Percentiles rank a stretch among this genome's conserved stretches.
Evolutionary conservation across 1,140 invertebrate species (phyloP).

Genomic region (Xylocopa sonorina): DNA sequence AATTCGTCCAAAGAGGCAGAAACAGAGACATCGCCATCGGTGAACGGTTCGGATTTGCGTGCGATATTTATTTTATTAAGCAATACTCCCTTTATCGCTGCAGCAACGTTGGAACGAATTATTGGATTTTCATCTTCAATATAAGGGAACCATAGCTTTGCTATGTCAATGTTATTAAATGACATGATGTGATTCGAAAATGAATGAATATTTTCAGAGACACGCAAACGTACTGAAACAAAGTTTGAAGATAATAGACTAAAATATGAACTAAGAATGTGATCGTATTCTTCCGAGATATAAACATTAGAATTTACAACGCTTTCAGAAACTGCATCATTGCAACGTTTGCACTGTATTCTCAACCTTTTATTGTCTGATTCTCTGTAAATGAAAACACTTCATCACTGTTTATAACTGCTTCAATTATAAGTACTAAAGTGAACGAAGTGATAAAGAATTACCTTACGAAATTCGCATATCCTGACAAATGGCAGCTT

Average conservation of each 20-base stretch:
- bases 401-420: conserved; percentile 24
- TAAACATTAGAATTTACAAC: conserved; percentile 41
- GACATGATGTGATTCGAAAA: conserved; percentile 78
- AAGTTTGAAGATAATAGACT: conserved; percentile 66
- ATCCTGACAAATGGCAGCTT: conserved; percentile 72
- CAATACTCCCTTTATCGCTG: conserved; percentile 72
- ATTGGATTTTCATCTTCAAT: conserved; percentile 72
- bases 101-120: conserved; percentile 74
- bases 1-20: conserved; percentile 79
- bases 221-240: conserved; percentile 64
- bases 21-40: conserved; percentile 66
- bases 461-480: conserved; percentile 71
- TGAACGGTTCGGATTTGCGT: conserved; percentile 48
- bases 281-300: conserved; percentile 59
- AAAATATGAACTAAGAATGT: conserved; percentile 63
- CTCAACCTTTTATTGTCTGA: conserved; percentile 65
- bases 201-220: conserved; percentile 72
- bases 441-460: conserved; percentile 3
- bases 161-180: conserved; percentile 76
- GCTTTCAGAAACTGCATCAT: conserved; percentile 32
- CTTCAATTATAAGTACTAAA: not conserved
- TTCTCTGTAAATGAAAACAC: conserved; percentile 61
- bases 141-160: conserved; percentile 76
- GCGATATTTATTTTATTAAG: conserved; percentile 71
- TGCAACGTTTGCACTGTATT: conserved; percentile 73